Conservation (phyloP, 1,140 invertebrate species). For the Tetramorium simillimum region DNA sequence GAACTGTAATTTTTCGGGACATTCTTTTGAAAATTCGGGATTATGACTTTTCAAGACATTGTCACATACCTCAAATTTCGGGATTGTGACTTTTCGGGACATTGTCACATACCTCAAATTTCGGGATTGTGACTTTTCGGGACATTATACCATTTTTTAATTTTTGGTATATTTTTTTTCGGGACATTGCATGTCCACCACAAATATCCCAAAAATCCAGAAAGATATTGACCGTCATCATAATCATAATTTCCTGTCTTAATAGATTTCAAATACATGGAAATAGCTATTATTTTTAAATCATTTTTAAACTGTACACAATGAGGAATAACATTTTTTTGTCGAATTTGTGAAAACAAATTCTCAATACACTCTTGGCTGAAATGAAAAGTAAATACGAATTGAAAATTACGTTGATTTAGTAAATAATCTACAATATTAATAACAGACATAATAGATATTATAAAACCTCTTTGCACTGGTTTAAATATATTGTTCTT, state of each 20-base stretch:
- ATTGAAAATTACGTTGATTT: neutral
- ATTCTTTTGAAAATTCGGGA: too few species aligned
- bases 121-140: too few species aligned
- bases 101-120: too few species aligned
- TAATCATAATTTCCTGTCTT: neutral
- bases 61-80: too few species aligned
- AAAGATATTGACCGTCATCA: neutral
- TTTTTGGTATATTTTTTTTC: too few species aligned
- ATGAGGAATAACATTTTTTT: neutral
- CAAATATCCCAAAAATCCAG: neutral
- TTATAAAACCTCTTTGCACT: neutral
- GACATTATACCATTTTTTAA: too few species aligned
- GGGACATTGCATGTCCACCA: too few species aligned
- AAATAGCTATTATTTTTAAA: neutral
- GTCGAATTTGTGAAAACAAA: neutral
- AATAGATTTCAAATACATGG: neutral
- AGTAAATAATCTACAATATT: neutral
- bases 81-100: too few species aligned
- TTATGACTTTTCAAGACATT: too few species aligned
- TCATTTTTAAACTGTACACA: neutral
- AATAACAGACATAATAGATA: neutral
- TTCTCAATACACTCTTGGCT: neutral
- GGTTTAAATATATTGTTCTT: neutral
- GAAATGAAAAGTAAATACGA: neutral
- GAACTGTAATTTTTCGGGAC: too few species aligned